Evolutionary conservation across 2,797 vertebrate genomes (phyloP), one percentile per base, ranked within the genome.

Genomic region (Luscinia megarhynchos): DNA sequence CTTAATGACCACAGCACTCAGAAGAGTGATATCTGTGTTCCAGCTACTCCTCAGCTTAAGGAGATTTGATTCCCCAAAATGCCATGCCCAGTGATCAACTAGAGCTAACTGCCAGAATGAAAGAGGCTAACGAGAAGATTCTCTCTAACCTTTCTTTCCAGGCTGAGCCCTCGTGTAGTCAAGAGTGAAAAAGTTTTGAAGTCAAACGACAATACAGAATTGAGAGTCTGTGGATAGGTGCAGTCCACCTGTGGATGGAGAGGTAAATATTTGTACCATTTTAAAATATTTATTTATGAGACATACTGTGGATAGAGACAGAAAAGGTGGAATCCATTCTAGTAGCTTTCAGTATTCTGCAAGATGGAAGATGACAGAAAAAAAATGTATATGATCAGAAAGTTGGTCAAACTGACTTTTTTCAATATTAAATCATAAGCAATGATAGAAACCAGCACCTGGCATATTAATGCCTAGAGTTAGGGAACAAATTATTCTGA

Each of bases 401-500:
- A 97, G 63, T 69, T 32, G 92, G 46, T 63, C 41, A 94, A 53
- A 78, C 9, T 51, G 89, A 22, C 32, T 22, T 50, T 81, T 93
- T 94, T 95, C 61, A 27, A 89, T 90, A 95, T 91, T 85, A 81
- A 69, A 63, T 89, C 29, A 76, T 70, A 93, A 89, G 41, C 20
- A 62, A 50, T 91, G 67, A 81, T 55, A 88, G 88, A 84, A 95
- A 83, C 64, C 63, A 94, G 87, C 58, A 94, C 43, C 46, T 86
- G 75, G 80, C 82, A 74, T 93, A 54, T 79, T 94, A 91, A 61
- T 89, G 57, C 36, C 87, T 79, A 74, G 69, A 68, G 34, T 86
- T 95, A 95, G 73, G 63, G 64, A 90, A 90, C 34, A 93, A 67
- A 32, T 95, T 86, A 55, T 92, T 94, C 86, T 58, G 69, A 94